Conservation (phyloP, 2,113 vertebrate species). For the Eulemur rufifrons region DNA sequence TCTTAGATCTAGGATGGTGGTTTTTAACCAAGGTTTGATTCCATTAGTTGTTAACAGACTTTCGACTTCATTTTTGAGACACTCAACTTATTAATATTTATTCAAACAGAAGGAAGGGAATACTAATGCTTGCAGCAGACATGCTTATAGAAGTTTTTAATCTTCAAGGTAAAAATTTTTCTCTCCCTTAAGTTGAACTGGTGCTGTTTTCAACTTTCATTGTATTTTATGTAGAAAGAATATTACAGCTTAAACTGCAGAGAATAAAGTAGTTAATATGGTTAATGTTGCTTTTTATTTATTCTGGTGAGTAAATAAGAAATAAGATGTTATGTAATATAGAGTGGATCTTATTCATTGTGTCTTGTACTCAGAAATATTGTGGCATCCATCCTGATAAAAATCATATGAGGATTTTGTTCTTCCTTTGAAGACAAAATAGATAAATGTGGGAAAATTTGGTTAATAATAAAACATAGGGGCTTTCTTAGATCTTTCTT, state of each 20-base stretch:
- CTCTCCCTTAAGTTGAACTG: background rate
- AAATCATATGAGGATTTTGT: conserved; percentile 15
- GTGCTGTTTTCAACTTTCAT: conserved; percentile 29
- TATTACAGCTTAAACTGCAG: background rate
- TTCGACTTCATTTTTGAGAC: conserved; percentile 28
- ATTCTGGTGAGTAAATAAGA: conserved; percentile 4
- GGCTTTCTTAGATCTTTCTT: background rate
- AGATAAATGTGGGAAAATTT: background rate
- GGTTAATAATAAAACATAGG: conserved; percentile 22
- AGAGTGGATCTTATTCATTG: background rate
- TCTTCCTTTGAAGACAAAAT: conserved; percentile 35
- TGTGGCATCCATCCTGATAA: background rate
- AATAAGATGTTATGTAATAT: background rate
- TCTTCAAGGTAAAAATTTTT: conserved; percentile 21
- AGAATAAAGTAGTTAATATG: conserved; percentile 5
- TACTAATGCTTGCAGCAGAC: background rate
- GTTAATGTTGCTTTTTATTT: conserved; percentile 32
- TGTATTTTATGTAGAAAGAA: conserved; percentile 8
- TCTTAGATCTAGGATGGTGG: background rate
- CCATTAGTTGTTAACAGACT: conserved; percentile 27
- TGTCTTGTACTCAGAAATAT: background rate
- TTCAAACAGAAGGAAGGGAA: background rate
- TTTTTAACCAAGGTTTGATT: conserved; percentile 47
- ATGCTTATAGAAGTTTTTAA: conserved; percentile 49
- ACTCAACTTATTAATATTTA: background rate